Base-by-base conservation (phyloP, 2,113 vertebrate genomes). In the Lampris incognitus region DNA sequence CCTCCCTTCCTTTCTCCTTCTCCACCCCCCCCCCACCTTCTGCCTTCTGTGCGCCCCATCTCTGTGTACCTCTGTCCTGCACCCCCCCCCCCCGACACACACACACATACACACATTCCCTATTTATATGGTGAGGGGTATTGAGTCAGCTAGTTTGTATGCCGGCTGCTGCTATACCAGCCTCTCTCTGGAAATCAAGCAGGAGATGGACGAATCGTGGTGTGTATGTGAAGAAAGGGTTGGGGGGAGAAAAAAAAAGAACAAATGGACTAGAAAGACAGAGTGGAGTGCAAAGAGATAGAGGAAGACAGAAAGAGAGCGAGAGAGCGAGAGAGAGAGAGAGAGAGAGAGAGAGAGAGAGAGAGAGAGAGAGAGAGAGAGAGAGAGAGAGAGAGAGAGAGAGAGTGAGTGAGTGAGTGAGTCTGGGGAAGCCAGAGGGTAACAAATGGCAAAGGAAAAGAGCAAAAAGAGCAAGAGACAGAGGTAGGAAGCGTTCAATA, bases 71-170 rank as follows among this genome's bases (percentile, higher is more conserved):
- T 24, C 0, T 24, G 4, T 55, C 49, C 42, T 13, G 67, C 69
- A 69, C 72, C 73, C 76, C 72, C 64, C 2, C 70, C 67, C 71
- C 3, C 75, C 65, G 52, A 39, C 54, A 52, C 69, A 63, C 77
- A 11, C 54, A 9, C 46, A 5, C n/a, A 4, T 10, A 5, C 63
- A 1, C 37, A 48, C 46, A 39, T 9, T 38, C 63, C 46, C 36
- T 50, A 50, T 50, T 51, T 37, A 66, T 70, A 56, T 24, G 37
- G n/a, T 58, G 84, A 42, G 69, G 77, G 67, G 49, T 56, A 80
- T 88, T 88, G 89, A 88, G 82, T 91, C 81, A 89, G 89, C 89
- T 91, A 79, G 84, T 92, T 89, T 91, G 91, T 91, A 91, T 92
- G 87, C 89, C 3, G 68, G 88, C 72, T 88, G 83, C 87, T 81